Percentiles rank a stretch among this genome's conserved stretches.
These are phyloP conservation scores for Virgularia gustaviana DNA, from an alignment of 92 coral and sea anemone species.

Conservation along the genomic window DNA sequence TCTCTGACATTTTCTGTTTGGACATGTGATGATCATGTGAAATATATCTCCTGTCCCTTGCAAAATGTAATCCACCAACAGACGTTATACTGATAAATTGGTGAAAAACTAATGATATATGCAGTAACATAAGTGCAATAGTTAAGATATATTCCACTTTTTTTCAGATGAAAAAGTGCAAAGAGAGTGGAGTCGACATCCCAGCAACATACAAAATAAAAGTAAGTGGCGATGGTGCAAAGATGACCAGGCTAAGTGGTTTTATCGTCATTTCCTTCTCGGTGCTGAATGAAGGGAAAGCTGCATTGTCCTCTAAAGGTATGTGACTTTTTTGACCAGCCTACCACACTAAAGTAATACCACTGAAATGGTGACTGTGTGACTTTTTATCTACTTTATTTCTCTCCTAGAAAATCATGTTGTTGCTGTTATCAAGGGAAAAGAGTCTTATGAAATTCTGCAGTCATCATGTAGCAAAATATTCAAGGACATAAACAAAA, in stretches of 20 bases:
- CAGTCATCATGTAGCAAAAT: constrained; percentile 8
- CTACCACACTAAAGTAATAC: too few species aligned
- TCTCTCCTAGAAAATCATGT: constrained; percentile 4
- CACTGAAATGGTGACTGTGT: neutral
- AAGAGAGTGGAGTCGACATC: constrained; percentile 9
- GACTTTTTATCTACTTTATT: neutral
- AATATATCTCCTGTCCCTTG: too few species aligned
- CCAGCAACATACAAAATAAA: constrained; percentile 13
- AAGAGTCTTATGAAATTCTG: constrained; percentile 12
- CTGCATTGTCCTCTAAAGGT: constrained; percentile 8
- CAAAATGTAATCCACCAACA: too few species aligned
- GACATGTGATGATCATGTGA: constrained; percentile 6
- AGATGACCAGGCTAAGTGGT: constrained; percentile 13
- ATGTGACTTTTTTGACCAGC: too few species aligned
- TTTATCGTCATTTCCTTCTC: constrained; percentile 24
- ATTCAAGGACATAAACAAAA: constrained; percentile 14
- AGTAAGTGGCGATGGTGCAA: constrained; percentile 18
- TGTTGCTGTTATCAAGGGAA: constrained; percentile 21
- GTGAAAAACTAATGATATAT: constrained; percentile 2
- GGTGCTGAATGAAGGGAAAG: constrained; percentile 13
- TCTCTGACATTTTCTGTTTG: neutral
- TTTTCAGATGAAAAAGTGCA: constrained; percentile 16
- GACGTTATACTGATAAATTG: neutral
- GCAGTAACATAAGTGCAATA: constrained; percentile 2
- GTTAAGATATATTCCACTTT: constrained; percentile 13